Evolutionary conservation across 2,888 invertebrate species (phyloP), one percentile per base, ranked within the genome.

Genomic region (Stenodema calcarata): DNA sequence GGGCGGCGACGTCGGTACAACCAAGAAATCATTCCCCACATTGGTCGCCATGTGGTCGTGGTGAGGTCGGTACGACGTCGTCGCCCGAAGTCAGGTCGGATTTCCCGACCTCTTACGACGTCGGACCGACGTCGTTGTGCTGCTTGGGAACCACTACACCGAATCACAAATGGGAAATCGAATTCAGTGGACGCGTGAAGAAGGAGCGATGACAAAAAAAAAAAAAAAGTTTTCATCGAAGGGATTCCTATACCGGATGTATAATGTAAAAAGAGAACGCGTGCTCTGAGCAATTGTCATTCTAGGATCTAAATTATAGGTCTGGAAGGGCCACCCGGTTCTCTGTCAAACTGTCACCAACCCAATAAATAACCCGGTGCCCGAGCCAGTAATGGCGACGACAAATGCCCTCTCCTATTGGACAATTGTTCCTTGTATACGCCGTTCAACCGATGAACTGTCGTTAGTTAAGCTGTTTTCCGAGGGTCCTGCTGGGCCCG

Each of bases 261-360:
- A 47, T 79, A 79, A 11, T 47, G 83, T 47, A 73, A 73, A 83
- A 83, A 73, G 83, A 83, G 83, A 83, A 73, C 83, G 83, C 83
- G 83, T 83, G 83, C 83, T 70, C 54, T 30, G 81, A 69, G 42
- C 83, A 44, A 70, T 83, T 70, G 70, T 83, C 83, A 44, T 83
- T 70, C 83, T 83, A 70, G 83, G 83, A 83, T 73, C 83, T 83
- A 83, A 83, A 83, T 83, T 83, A 83, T 83, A 83, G 83, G 83
- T 83, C 83, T 83, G 44, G 73, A 83, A 83, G 50, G 83, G 83
- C 83, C 83, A 83, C 83, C 83, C 83, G 83, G 42, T 70, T 42
- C 70, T 73, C 83, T 83, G 83, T 83, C 83, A 83, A 83, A 83
- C 83, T 83, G 83, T 83, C 83, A 83, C 83, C 83, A 83, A 70